phyloP scores from a whole-genome alignment of 2,113 vertebrate species.

The Poecile atricapillus region DNA sequence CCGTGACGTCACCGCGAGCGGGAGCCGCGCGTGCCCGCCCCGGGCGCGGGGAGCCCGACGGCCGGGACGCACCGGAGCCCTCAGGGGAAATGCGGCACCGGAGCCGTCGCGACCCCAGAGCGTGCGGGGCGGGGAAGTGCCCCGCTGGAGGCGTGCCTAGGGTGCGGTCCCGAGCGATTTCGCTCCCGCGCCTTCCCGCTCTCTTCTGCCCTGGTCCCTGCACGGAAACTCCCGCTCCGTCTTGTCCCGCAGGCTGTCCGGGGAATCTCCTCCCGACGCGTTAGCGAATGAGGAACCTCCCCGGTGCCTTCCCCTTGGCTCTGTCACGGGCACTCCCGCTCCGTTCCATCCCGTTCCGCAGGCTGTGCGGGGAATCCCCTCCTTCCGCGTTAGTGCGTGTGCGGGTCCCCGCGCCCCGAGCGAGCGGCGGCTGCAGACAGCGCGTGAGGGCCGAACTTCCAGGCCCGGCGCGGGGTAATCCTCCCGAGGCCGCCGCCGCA shows the following conservation, averaged over 20 bases:
- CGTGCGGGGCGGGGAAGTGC: no score
- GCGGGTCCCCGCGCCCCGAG: not conserved
- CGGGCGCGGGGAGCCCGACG: not conserved
- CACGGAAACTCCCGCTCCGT: not conserved
- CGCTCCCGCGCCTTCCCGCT: not conserved
- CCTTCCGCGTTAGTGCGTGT: not conserved
- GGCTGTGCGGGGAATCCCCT: not conserved
- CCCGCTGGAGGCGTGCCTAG: not conserved
- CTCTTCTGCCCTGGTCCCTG: not conserved
- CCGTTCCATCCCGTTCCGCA: not conserved
- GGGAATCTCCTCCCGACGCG: not conserved
- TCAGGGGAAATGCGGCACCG: not conserved
- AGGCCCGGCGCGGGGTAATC: rapidly evolving
- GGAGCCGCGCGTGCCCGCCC: not conserved
- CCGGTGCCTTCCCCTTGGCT: not conserved
- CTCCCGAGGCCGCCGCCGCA: rapidly evolving
- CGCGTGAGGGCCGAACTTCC: rapidly evolving
- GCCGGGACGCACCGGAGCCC: not conserved
- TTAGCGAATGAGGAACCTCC: not conserved
- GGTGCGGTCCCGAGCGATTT: no score
- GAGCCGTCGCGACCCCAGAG: rapidly evolving
- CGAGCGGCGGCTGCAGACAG: not conserved
- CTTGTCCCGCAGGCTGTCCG: not conserved
- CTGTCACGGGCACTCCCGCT: not conserved
- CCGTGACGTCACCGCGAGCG: constrained; percentile 14